Percentiles rank a stretch among this genome's conserved stretches.
These are phyloP conservation scores for Lasioglossum malachurum DNA, from an alignment of 2,888 invertebrate genomes.

Conservation along the genomic window DNA sequence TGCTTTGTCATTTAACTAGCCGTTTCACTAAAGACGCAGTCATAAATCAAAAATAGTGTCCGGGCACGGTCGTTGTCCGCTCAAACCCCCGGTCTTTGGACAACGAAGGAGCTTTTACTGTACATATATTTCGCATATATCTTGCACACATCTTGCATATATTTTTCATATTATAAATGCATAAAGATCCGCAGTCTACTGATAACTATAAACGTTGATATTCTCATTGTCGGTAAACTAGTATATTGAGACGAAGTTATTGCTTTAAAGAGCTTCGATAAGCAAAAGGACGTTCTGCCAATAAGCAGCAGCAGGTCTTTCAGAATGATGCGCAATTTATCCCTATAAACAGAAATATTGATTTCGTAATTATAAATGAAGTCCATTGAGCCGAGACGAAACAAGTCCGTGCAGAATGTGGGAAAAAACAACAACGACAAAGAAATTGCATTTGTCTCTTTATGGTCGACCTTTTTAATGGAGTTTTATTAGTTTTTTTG, in stretches of 20 bases:
- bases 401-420: background rate
- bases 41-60: too few species aligned
- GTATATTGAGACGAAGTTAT: background rate
- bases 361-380: background rate
- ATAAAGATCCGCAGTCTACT: too few species aligned
- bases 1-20: too few species aligned
- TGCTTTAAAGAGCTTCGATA: background rate
- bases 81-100: too few species aligned
- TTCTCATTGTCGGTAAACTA: too few species aligned
- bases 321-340: background rate
- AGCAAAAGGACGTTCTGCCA: background rate
- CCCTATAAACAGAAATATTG: background rate
- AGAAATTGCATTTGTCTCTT: background rate
- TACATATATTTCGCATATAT: too few species aligned
- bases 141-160: too few species aligned
- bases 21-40: too few species aligned
- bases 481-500: background rate
- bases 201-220: background rate
- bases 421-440: background rate
- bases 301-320: background rate
- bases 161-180: too few species aligned
- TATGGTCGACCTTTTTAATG: background rate
- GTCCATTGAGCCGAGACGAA: background rate
- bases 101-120: too few species aligned
- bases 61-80: too few species aligned